A percentile compares a stretch with the other conserved stretches of the same genome.
Conservation (phyloP, 2,888 invertebrate species). For the Acleris sparsana region DNA sequence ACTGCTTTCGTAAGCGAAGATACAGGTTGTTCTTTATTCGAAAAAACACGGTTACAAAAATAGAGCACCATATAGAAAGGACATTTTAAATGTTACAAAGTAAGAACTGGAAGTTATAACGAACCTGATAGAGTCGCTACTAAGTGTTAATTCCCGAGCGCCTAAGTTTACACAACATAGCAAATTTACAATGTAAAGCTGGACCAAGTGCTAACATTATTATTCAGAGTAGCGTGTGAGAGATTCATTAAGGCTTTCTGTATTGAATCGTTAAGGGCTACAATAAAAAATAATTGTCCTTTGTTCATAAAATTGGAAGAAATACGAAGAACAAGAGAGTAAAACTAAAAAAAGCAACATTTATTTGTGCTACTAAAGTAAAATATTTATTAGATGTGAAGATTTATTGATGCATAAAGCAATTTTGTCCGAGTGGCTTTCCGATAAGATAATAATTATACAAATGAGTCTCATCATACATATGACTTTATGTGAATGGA, state of each 20-base stretch:
- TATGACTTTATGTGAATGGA: no score
- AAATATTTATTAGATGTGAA: no score
- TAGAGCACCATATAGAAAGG: not conserved
- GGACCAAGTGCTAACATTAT: conserved; percentile 47
- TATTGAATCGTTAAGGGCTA: conserved; percentile 20
- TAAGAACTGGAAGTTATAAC: conserved; percentile 42
- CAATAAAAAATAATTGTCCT: not conserved
- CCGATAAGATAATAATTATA: no score
- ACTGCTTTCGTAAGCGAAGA: no score
- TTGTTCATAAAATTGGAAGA: no score
- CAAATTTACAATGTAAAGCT: conserved; percentile 55
- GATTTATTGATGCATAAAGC: no score
- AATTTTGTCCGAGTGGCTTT: no score
- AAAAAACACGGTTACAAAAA: not conserved
- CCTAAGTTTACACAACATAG: conserved; percentile 47
- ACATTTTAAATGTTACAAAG: not conserved
- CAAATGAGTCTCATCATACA: no score
- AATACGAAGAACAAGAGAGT: no score
- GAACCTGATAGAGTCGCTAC: conserved; percentile 46
- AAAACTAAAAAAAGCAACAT: no score
- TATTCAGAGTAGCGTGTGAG: conserved; percentile 46
- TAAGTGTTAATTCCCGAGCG: conserved; percentile 52
- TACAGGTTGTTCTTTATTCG: no score
- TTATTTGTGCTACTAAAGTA: no score
- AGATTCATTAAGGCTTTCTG: conserved; percentile 30